Evolutionary conservation across 1,140 invertebrate species (phyloP).

Genomic region (Zaprionus davidi): DNA sequence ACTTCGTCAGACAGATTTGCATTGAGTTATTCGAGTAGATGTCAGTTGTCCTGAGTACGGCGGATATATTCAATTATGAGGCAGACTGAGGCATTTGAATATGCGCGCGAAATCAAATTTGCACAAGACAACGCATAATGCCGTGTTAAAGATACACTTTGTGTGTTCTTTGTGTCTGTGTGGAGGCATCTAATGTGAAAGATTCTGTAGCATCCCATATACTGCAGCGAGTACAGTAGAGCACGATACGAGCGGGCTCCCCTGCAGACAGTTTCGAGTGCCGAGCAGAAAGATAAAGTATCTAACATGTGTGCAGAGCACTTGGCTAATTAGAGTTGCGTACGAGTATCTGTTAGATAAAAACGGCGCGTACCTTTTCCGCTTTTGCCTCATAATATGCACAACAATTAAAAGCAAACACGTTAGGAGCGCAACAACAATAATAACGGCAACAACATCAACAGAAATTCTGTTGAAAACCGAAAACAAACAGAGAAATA

Average conservation of each 20-base stretch:
- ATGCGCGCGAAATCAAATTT: constrained; percentile 59
- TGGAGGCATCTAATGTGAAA: constrained; percentile 11
- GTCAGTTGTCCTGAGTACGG: constrained; percentile 24
- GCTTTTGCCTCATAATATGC: constrained; percentile 15
- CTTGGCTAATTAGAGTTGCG: constrained; percentile 57
- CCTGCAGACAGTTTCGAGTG: constrained; percentile 7
- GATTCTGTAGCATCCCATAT: constrained; percentile 29
- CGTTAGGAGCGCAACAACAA: constrained; percentile 17
- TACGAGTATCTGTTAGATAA: constrained; percentile 67
- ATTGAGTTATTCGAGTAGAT: constrained; percentile 23
- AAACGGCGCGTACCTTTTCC: constrained; percentile 55
- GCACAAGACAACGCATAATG: constrained; percentile 28
- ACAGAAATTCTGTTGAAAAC: constrained; percentile 34
- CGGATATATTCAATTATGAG: constrained; percentile 77
- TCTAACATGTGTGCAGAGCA: constrained; percentile 41
- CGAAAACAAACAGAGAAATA: constrained; percentile 38
- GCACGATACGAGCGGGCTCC: neutral
- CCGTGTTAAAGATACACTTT: constrained; percentile 28
- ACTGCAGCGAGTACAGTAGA: constrained; percentile 15
- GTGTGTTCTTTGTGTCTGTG: constrained; percentile 1
- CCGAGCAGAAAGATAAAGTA: constrained; percentile 19
- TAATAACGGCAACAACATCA: constrained; percentile 12
- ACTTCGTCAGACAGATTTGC: constrained; percentile 43
- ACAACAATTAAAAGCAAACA: constrained; percentile 44
- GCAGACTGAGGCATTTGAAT: constrained; percentile 59